Evolutionary conservation across 2,113 vertebrate genomes (phyloP).

Genomic region (Aegypius monachus): DNA sequence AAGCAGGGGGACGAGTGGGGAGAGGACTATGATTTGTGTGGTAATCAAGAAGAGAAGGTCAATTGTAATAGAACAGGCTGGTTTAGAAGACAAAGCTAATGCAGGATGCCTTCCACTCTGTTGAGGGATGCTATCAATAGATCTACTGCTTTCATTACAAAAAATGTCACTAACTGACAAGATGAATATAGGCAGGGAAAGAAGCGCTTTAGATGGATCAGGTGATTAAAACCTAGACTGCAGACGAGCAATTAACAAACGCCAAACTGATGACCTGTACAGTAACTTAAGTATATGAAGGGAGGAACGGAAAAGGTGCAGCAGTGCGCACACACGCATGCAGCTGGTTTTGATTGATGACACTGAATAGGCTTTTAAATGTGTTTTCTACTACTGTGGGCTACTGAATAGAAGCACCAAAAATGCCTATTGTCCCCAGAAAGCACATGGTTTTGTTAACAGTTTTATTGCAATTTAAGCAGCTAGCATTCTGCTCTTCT

Average conservation of each 20-base stretch:
- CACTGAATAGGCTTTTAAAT: neutral
- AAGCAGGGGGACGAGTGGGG: slow-evolving; percentile 4
- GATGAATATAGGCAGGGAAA: slow-evolving; percentile 51
- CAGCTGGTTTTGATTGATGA: neutral
- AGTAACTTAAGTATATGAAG: neutral
- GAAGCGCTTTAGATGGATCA: slow-evolving; percentile 64
- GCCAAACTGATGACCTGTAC: neutral
- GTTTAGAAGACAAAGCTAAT: slow-evolving; percentile 71
- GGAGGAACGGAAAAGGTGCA: neutral
- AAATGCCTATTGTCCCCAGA: neutral
- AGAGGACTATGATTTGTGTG: slow-evolving; percentile 75
- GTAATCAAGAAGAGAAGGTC: slow-evolving; percentile 78
- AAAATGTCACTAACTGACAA: slow-evolving; percentile 69
- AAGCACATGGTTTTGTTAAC: neutral
- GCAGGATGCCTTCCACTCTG: slow-evolving; percentile 59
- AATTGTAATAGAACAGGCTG: slow-evolving; percentile 75
- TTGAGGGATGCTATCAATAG: slow-evolving; percentile 68
- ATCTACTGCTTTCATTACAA: slow-evolving; percentile 71
- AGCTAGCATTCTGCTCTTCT: neutral
- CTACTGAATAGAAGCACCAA: neutral
- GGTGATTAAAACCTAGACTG: slow-evolving; percentile 67
- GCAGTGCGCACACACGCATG: neutral
- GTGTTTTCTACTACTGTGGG: neutral
- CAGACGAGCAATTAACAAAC: slow-evolving; percentile 58
- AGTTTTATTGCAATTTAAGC: neutral